phyloP scores from a whole-genome alignment of 2,113 vertebrate species.

The Scartelaos histophorus region DNA sequence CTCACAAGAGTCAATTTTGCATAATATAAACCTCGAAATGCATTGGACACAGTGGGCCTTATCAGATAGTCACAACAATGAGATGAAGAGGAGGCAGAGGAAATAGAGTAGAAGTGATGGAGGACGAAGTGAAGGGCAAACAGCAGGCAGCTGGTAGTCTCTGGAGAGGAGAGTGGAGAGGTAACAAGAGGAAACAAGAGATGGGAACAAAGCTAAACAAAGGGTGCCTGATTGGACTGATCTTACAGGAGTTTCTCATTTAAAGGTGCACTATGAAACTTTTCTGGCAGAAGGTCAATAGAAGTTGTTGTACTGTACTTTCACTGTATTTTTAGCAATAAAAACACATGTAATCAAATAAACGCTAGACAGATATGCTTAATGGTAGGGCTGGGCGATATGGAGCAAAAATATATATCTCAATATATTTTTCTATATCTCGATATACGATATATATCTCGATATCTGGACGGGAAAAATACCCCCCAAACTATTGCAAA shows the following conservation, averaged over 20 bases:
- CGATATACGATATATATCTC: no score
- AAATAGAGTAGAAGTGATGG: neutral
- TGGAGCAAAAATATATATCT: no score
- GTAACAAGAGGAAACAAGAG: conserved; percentile 1
- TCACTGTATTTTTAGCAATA: no score
- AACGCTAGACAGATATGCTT: no score
- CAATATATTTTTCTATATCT: no score
- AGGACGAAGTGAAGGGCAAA: conserved; percentile 22
- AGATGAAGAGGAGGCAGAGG: conserved; percentile 5
- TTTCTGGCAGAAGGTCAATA: neutral
- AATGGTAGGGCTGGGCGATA: no score
- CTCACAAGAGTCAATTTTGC: no score
- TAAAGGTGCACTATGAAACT: neutral
- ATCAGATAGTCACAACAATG: conserved; percentile 6
- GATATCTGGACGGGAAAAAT: no score
- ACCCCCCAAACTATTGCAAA: no score
- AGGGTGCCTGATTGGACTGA: neutral
- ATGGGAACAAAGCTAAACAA: neutral
- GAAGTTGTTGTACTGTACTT: no score
- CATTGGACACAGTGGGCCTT: neutral
- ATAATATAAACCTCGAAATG: neutral
- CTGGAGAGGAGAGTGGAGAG: conserved; percentile 19
- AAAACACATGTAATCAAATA: no score
- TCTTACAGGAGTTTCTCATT: neutral
- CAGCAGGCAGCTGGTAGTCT: conserved; percentile 25